Evolutionary conservation across 2,797 vertebrate species (phyloP).

Genomic region (Hirundo rustica): DNA sequence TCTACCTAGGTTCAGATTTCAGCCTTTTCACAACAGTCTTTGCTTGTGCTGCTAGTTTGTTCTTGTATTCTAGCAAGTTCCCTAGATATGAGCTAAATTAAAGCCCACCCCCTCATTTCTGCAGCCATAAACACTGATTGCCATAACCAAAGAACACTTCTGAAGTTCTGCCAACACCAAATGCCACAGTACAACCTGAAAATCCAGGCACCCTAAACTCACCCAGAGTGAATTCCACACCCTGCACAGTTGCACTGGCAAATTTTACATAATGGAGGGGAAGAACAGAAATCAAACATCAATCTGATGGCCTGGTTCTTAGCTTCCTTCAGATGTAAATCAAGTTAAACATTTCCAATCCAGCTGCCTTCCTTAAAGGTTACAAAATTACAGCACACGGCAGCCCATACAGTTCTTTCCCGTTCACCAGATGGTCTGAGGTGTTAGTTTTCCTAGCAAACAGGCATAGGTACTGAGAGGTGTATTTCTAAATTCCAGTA

Average conservation of each 20-base stretch:
- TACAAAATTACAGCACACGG: not conserved
- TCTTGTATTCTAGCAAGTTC: not conserved
- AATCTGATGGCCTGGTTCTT: not conserved
- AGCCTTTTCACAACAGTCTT: not conserved
- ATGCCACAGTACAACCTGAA: not conserved
- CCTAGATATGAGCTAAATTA: not conserved
- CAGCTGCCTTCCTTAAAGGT: slow-evolving; percentile 21
- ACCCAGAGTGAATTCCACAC: not conserved
- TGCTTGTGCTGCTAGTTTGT: not conserved
- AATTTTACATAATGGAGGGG: not conserved
- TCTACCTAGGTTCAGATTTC: not conserved
- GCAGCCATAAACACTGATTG: not conserved
- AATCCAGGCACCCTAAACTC: not conserved
- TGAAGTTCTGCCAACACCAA: not conserved
- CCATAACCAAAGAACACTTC: not conserved
- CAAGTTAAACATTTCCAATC: not conserved
- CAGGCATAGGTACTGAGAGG: not conserved
- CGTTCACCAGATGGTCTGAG: not conserved
- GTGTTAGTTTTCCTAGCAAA: not conserved
- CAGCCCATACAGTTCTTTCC: not conserved
- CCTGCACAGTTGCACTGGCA: not conserved
- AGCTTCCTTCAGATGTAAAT: not conserved
- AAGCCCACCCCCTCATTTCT: not conserved
- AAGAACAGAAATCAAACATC: not conserved
- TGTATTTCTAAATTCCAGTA: not conserved